Base-by-base conservation (phyloP, 2,797 vertebrate species). In the Halcyon leucocephala region DNA sequence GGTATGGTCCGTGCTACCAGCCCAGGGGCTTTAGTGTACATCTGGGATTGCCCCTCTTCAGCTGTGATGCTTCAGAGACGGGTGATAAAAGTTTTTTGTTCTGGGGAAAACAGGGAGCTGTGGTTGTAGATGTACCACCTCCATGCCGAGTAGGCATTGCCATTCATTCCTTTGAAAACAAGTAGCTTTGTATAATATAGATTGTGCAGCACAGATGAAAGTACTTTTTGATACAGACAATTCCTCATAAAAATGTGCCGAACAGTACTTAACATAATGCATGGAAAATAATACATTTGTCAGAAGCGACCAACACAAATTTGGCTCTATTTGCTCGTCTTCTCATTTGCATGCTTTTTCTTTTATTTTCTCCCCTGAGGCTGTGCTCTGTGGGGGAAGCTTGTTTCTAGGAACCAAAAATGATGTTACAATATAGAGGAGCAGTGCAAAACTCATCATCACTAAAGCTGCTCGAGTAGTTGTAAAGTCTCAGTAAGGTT, bases 31-130 rank as follows among this genome's bases (percentile, higher is more conserved):
- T 81, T 35, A 13, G 0, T 31, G 16, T 37, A 7, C 48, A 16
- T 10, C 19, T 55, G 26, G 19, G 31, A 54, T 88, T 92, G 25
- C 9, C 10, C 19, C 7, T 0, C 0, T 72, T 76, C n/a, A 55
- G 19, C 51, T 54, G 46, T 2, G 1, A 7, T 1, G 1, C 16
- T 69, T 5, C 0, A 1, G 39, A n/a, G n/a, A 25, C 1, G 10
- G 19, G 14, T 35, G 33, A 29, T 37, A 31, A 16, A 48, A 90
- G 18, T 21, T 15, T 51, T 73, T 73, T 78, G 16, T 70, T 84
- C 57, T 65, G 31, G 20, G 10, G 8, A 76, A 60, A 61, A 52
- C 2, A 5, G 46, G 28, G 44, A 74, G 5, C 44, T 74, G 33
- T 78, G 48, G 17, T 51, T 52, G n/a, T 54, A 46, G 0, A 1